phyloP scores from a whole-genome alignment of 2,797 vertebrate species.

The Argya squamiceps region DNA sequence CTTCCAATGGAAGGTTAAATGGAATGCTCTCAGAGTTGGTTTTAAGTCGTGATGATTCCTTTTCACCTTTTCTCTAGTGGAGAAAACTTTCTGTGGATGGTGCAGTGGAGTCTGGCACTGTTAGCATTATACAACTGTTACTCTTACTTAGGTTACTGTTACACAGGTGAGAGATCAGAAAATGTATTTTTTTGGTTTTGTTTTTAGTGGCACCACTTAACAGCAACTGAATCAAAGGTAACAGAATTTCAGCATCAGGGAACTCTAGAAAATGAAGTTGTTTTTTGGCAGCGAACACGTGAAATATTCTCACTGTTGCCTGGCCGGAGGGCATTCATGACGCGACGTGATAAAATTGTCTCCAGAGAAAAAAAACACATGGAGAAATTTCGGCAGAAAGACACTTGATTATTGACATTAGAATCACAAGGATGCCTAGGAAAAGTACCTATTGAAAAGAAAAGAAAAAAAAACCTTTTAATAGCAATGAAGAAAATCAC shows the following conservation, averaged over 20 bases:
- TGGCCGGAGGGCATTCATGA: not conserved
- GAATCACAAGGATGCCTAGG: not conserved
- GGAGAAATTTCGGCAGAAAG: not conserved
- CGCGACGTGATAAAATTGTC: fast-evolving
- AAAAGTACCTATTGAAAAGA: not conserved
- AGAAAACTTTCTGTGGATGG: not conserved
- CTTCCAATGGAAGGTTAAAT: not conserved
- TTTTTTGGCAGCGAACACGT: conserved; percentile 12
- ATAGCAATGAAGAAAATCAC: not conserved
- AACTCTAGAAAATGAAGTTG: not conserved
- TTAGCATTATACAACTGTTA: not conserved
- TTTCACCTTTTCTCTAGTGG: not conserved
- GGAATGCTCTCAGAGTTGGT: not conserved
- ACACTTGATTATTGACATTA: not conserved
- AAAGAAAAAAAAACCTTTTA: not conserved
- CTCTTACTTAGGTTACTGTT: not conserved
- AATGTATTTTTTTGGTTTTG: not conserved
- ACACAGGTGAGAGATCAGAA: not conserved
- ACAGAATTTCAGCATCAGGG: not conserved
- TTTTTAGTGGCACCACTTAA: not conserved
- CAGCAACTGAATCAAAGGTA: not conserved
- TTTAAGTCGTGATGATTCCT: not conserved
- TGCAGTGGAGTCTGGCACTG: not conserved
- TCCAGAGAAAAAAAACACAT: not conserved
- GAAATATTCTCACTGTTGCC: not conserved